Evolutionary conservation across 2,888 invertebrate species (phyloP).

Genomic region (Reticulitermes lucifugus): DNA sequence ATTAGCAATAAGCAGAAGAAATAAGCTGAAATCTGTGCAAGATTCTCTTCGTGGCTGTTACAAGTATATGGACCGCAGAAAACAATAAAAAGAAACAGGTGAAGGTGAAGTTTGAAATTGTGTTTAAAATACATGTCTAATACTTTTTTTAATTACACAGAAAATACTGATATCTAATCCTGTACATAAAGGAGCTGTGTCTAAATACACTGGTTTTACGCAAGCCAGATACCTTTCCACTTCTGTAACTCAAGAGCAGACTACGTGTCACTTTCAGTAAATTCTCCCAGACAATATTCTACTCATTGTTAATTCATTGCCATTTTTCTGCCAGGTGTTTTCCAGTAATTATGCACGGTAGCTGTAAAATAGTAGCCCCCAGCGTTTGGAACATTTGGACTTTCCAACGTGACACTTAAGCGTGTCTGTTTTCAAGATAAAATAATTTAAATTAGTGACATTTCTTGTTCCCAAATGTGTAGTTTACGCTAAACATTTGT

Average conservation of each 20-base stretch:
- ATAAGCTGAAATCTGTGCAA: too few species aligned
- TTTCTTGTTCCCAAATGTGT: too few species aligned
- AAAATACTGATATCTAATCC: neutral
- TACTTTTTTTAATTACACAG: neutral
- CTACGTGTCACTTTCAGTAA: neutral
- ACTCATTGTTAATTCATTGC: neutral
- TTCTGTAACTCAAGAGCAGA: neutral
- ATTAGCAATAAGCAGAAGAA: too few species aligned
- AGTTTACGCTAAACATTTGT: too few species aligned
- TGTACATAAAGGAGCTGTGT: neutral
- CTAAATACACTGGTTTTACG: neutral
- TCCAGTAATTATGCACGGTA: neutral
- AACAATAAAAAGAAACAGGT: too few species aligned
- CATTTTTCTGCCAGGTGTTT: neutral
- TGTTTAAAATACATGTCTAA: too few species aligned
- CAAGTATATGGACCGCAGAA: too few species aligned
- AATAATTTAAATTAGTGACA: too few species aligned
- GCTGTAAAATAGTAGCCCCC: neutral
- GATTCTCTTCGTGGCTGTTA: too few species aligned
- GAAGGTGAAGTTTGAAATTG: too few species aligned
- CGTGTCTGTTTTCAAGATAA: neutral
- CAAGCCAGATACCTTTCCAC: neutral
- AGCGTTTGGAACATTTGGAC: neutral
- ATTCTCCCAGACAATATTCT: neutral
- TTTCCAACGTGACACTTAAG: neutral